Evolutionary conservation across 1,140 invertebrate species (phyloP), one percentile per base, ranked within the genome.

Genomic region (Brachionus calyciflorus): DNA sequence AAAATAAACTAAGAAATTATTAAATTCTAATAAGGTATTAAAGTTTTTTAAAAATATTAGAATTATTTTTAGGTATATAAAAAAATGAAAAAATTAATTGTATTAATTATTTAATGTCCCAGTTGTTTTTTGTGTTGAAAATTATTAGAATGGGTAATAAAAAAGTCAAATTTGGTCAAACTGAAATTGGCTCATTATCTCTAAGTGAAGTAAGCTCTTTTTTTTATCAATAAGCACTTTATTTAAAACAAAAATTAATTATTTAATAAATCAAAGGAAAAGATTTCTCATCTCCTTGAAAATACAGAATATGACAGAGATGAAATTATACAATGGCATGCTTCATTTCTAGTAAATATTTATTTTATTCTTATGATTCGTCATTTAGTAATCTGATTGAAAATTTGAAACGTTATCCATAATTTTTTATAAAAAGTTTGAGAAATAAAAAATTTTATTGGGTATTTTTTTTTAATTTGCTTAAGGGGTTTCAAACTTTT

Each of bases 311-410:
- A 40, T 55, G 26, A 73, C n/a, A 49, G 69, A 51, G 69, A 73
- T 40, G 69, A 73, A 55, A 49, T 73, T 24, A 10, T 73, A 49
- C 49, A 73, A 51, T 73, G 69, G 69, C 51, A 51, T 41, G 46
- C 14, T 9, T 49, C 68, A 1, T 70, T 65, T 28, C 6, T 65
- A 14, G 60, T 65, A 73, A 49, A 49, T 37, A 53, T n/a, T 46
- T 73, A 14, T n/a, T 21, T 37, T 41, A n/a, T 3, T 19, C 37
- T 37, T 37, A 6, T 21, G 1, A 3, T 1, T 21, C 7, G 6
- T 17, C 19, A 49, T n/a, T 1, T 1, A 12, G 4, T 33, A 60
- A 60, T 19, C 30, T 37, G n/a, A n/a, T 17, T 14, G 19, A 33
- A n/a, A 37, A 9, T 30, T 33, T 60, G 28, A 10, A 60, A 30